These are phyloP conservation scores for Scatophagus argus DNA, from an alignment of 2,113 vertebrate species.

Conservation along the genomic window DNA sequence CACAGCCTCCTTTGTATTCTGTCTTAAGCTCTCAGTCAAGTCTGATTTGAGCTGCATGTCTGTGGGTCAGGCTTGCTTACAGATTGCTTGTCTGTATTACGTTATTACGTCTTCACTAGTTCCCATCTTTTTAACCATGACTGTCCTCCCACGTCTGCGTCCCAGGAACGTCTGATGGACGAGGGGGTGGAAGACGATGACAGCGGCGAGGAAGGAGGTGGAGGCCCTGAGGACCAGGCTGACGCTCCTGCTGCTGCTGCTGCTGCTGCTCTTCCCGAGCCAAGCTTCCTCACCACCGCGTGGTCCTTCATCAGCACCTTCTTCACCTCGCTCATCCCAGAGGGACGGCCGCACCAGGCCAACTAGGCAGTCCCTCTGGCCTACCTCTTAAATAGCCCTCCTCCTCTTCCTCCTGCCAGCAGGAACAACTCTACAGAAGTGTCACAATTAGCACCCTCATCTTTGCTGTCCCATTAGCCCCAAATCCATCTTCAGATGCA, in stretches of 20 bases:
- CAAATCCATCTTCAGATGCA: neutral
- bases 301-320: conserved; percentile 98
- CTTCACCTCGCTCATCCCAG: conserved; percentile 96
- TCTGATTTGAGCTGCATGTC: neutral
- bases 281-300: conserved; percentile 88
- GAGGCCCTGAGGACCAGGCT: conserved; percentile 81
- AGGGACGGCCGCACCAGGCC: conserved; percentile 91
- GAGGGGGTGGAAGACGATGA: conserved; percentile 90
- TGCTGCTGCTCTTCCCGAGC: conserved; percentile 78
- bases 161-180: conserved; percentile 97
- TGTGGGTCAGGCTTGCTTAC: neutral
- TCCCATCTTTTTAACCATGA: neutral
- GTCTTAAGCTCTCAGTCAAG: neutral
- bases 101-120: neutral
- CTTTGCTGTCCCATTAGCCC: neutral
- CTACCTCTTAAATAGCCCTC: neutral
- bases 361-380: conserved; percentile 82
- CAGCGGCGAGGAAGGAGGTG: conserved; percentile 85
- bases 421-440: conserved; percentile 33
- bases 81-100: neutral
- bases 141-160: neutral
- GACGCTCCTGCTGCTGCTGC: conserved; percentile 29
- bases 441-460: neutral
- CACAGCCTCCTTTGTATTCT: neutral
- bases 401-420: conserved; percentile 21